These are phyloP conservation scores for Porites divaricata DNA, from an alignment of 92 coral and sea anemone species.

Conservation along the genomic window DNA sequence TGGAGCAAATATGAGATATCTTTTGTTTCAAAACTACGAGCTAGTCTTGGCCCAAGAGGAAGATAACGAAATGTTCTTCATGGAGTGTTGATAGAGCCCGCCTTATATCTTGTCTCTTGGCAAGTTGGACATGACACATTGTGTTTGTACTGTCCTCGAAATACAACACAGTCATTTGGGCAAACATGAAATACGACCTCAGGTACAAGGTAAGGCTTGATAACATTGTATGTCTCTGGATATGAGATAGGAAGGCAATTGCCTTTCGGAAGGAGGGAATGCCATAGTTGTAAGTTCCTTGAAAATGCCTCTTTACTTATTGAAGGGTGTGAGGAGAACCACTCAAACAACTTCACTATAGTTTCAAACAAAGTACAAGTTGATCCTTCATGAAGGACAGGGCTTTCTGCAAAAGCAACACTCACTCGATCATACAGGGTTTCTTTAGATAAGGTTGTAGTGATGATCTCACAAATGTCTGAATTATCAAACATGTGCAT, in stretches of 20 bases:
- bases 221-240: not conserved
- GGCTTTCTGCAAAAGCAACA: no score
- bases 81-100: conserved; percentile 24
- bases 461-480: no score
- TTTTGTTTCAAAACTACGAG: conserved; percentile 44
- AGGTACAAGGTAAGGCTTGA: not conserved
- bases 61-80: conserved; percentile 58
- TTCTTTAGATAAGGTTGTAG: no score
- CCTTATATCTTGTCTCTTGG: not conserved
- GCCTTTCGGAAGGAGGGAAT: conserved; percentile 4
- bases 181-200: not conserved
- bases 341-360: no score
- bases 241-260: not conserved
- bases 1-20: conserved; percentile 39
- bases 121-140: not conserved
- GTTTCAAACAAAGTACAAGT: no score
- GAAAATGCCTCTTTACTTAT: no score
- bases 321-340: no score
- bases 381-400: no score
- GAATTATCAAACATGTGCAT: no score
- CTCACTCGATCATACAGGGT: no score
- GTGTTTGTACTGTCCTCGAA: not conserved
- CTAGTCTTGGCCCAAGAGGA: conserved; percentile 54
- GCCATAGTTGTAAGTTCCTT: no score
- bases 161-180: not conserved